Evolutionary conservation across 2,888 invertebrate genomes (phyloP), one percentile per base, ranked within the genome.

Genomic region (Amiota communis): DNA sequence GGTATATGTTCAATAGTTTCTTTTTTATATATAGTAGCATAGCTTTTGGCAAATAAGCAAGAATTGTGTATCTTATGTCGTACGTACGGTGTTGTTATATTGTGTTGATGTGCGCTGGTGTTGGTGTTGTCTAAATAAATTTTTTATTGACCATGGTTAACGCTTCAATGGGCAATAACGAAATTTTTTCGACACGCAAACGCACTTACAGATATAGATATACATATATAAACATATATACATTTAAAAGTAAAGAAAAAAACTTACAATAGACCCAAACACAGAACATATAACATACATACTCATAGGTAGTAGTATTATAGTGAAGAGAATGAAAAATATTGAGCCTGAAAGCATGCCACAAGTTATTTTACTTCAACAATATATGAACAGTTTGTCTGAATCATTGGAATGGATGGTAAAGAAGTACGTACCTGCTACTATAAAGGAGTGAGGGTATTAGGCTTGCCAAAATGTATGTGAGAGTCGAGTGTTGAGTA

Each of bases 81-180:
- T 36, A 36, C 8, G 8, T 36, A 36, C 36, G 36, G 6, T 36
- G 36, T 36, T 36, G 36, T 23, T 23, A 23, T 36, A 6, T 36
- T 36, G 36, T 36, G 6, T 2, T 6, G 36, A 4, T 36, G 8
- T 36, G 36, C 36, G 36, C 36, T 36, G 36, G 36, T 75, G 77
- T 64, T 77, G 78, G 78, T 83, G 81, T 82, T 83, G 82, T 85
- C 82, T 83, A 85, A 82, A 82, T 82, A 83, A 83, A 82, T 82
- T 82, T 85, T 82, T 85, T 83, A 82, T 82, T 82, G 85, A 85
- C 82, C 80, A 85, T 83, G 82, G 84, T 83, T 85, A 82, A 80
- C 82, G 81, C 85, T 85, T 82, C 85, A 83, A 67, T 82, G 82
- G 77, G 72, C 82, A 82, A 85, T 85, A 82, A 80, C 57, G 72